Base-by-base conservation (phyloP, 1,140 invertebrate genomes). In the Pachypsylla venusta region DNA sequence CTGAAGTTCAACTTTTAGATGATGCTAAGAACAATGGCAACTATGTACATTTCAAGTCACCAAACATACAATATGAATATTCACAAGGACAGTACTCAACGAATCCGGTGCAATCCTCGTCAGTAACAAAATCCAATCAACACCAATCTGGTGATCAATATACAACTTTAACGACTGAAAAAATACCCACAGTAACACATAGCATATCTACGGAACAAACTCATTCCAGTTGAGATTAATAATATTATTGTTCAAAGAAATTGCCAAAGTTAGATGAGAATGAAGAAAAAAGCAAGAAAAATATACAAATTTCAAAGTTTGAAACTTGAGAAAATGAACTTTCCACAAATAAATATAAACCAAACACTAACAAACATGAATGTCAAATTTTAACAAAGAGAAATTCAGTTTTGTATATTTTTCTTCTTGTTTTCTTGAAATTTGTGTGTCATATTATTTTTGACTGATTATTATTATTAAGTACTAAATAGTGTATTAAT, bases 401-500 rank as follows among this genome's bases (percentile, higher is more conserved):
- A n/a, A 22, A 19, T 48, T 48, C 16, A 48, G 5, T 48, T 22
- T 48, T 19, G 30, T 35, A 35, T 48, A n/a, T 48, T 48, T 48
- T 35, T 10, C n/a, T 48, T 22, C 22, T 48, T 22, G 42, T 35
- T 35, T 35, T 35, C 42, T 48, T n/a, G n/a, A n/a, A n/a, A n/a
- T 19, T 48, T 48, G 42, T 48, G 42, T 48, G 42, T 48, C 42
- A 48, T 48, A 48, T 48, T 48, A 48, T 48, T 48, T 48, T 48
- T 48, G 42, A 48, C 42, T 48, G 42, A 48, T 48, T 48, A 48
- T 48, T 10, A 48, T n/a, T 4, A 48, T 48, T 5, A n/a, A n/a
- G n/a, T n/a, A n/a, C n/a, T n/a, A n/a, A n/a, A n/a, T n/a, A n/a
- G n/a, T n/a, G n/a, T n/a, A n/a, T n/a, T n/a, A n/a, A n/a, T n/a